These are phyloP conservation scores for Sandelia bainsii DNA, from an alignment of 2,797 vertebrate genomes.

Conservation along the genomic window DNA sequence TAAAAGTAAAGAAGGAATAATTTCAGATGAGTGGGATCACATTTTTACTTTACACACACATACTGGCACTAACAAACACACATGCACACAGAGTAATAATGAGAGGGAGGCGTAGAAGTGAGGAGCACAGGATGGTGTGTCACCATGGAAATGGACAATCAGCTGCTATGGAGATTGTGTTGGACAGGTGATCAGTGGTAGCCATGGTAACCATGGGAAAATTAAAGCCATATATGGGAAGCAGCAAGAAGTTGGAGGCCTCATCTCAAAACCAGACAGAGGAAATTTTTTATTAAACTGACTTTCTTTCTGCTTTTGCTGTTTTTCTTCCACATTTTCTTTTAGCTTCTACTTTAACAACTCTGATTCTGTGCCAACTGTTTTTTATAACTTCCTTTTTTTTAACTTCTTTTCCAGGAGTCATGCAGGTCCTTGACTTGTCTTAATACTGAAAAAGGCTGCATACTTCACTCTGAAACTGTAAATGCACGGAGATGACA, in stretches of 20 bases:
- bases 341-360: background rate
- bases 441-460: background rate
- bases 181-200: constrained; percentile 41
- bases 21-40: constrained; percentile 50
- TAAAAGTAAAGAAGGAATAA: constrained; percentile 51
- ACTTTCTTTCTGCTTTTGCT: background rate
- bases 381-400: too few species aligned
- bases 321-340: background rate
- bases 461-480: background rate
- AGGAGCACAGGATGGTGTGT: constrained; percentile 80
- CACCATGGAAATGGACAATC: constrained; percentile 56
- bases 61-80: constrained; percentile 13
- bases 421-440: background rate
- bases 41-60: constrained; percentile 17
- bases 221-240: constrained; percentile 43
- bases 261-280: constrained; percentile 71
- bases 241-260: constrained; percentile 32
- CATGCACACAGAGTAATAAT: constrained; percentile 57
- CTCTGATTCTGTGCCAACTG: background rate
- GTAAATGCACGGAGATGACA: background rate
- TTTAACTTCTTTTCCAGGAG: background rate
- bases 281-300: background rate
- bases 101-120: constrained; percentile 80
- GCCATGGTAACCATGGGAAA: constrained; percentile 45
- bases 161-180: constrained; percentile 26